Base-by-base conservation (phyloP, 1,140 invertebrate genomes). In the Cotesia vestalis region DNA sequence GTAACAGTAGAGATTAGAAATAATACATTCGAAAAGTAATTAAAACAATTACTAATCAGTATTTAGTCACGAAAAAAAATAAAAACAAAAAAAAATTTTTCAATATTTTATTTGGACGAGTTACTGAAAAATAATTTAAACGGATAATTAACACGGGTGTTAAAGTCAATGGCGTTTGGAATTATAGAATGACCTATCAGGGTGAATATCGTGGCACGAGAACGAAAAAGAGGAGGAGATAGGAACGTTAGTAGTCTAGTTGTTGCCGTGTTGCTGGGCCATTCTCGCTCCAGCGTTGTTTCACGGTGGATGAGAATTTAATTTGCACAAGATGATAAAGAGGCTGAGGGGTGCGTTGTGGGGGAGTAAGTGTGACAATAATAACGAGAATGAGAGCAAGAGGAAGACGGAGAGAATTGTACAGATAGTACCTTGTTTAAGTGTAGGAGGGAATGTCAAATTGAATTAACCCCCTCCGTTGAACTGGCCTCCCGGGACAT, bases 221-320 rank as follows among this genome's bases (percentile, higher is more conserved):
- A 27, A 12, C 20, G 27, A 3, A 27, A 27, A 27, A 27, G 11
- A 34, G n/a, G 53, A 57, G 53, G 40, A 46, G 40, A 46, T 46
- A 46, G 40, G 6, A 46, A 46, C 40, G 40, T 46, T 20, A 17
- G 20, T 57, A 57, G n/a, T 57, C n/a, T n/a, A 64, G 17, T 64
- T n/a, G 36, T 64, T 64, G n/a, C 35, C n/a, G 62, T 46, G 40
- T 46, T 64, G 38, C 62, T 40, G 36, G 35, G 62, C 62, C 38
- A 36, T 38, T 64, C 40, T 46, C 40, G 40, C 62, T 64, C 62
- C 73, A 69, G 80, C 83, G 85, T 84, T 85, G 84, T 85, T 85
- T 85, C 83, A 85, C 83, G 83, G 81, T 85, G 83, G 83, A 85
- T 85, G 84, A 85, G 84, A 85, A 85, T 85, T 85, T 85, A 85